A percentile compares a stretch with the other conserved stretches of the same genome.
Evolutionary conservation across 2,797 vertebrate species (phyloP).

Genomic region (Orestias chungarensis): DNA sequence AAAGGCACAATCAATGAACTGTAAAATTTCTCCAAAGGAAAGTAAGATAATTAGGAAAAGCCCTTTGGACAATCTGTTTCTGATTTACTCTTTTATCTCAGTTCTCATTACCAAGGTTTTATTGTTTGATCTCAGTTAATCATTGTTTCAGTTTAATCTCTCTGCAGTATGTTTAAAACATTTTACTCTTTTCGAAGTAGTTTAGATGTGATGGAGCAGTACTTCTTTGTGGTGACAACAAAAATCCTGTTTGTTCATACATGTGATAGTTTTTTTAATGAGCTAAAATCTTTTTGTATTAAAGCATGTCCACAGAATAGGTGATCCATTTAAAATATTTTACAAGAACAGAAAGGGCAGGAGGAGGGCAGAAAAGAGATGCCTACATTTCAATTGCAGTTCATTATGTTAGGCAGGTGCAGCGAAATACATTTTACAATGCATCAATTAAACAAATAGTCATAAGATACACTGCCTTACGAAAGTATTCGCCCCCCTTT

Average conservation of each 20-base stretch:
- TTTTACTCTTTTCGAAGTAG: conserved; percentile 15
- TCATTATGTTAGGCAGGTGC: conserved; percentile 6
- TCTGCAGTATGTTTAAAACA: conserved; percentile 17
- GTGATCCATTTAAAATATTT: not conserved
- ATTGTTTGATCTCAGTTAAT: conserved; percentile 60
- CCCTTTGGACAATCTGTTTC: conserved; percentile 40
- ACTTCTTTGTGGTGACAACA: conserved; percentile 5
- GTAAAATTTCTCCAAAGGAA: conserved; percentile 46
- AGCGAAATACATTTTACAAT: conserved; percentile 6
- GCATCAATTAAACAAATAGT: conserved; percentile 14
- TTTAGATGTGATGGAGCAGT: conserved; percentile 29
- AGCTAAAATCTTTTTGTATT: conserved; percentile 2
- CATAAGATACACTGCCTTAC: too few relatives aligned
- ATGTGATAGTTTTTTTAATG: not conserved
- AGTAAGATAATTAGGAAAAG: conserved; percentile 43
- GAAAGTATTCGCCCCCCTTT: too few relatives aligned
- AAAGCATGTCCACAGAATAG: conserved; percentile 9
- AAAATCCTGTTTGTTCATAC: not conserved
- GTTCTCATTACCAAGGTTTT: conserved; percentile 57
- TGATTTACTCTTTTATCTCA: conserved; percentile 63
- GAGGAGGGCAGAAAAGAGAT: conserved; percentile 2
- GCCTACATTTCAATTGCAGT: conserved; percentile 7
- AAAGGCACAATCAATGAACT: conserved; percentile 66
- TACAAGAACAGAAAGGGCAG: not conserved
- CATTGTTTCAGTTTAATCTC: conserved; percentile 39